Evolutionary conservation across 1,140 invertebrate species (phyloP).

Genomic region (Helicoverpa armigera): DNA sequence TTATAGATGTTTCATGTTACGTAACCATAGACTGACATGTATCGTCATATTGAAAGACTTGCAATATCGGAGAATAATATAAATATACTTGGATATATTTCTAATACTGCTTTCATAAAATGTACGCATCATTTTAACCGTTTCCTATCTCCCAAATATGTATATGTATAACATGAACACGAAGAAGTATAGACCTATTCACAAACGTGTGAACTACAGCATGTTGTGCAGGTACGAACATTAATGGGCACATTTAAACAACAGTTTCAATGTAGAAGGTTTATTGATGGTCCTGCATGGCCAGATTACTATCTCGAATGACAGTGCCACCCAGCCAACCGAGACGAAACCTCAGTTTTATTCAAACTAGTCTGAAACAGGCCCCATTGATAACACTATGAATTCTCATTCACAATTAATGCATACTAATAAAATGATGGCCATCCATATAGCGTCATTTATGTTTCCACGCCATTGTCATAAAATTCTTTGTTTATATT

Average conservation of each 20-base stretch:
- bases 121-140: neutral
- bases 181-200: neutral
- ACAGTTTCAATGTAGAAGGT: neutral
- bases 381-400: slow-evolving; percentile 35
- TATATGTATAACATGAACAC: neutral
- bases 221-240: neutral
- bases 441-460: slow-evolving; percentile 3
- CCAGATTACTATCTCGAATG: slow-evolving; percentile 38
- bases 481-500: slow-evolving; percentile 27
- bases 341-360: slow-evolving; percentile 21
- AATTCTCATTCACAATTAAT: slow-evolving; percentile 40
- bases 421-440: slow-evolving; percentile 21
- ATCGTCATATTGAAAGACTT: neutral
- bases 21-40: too few species aligned
- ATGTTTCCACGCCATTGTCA: slow-evolving; percentile 5
- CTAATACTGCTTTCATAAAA: neutral
- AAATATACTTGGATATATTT: neutral
- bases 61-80: neutral
- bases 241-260: neutral
- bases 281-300: slow-evolving; percentile 9
- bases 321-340: slow-evolving; percentile 20
- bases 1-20: too few species aligned
- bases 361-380: slow-evolving; percentile 20
- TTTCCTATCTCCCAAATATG: neutral
- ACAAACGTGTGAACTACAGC: neutral